Percentiles rank a stretch among this genome's conserved stretches.
Evolutionary conservation across 2,113 vertebrate genomes (phyloP).

Genomic region (Acanthisitta chloris): DNA sequence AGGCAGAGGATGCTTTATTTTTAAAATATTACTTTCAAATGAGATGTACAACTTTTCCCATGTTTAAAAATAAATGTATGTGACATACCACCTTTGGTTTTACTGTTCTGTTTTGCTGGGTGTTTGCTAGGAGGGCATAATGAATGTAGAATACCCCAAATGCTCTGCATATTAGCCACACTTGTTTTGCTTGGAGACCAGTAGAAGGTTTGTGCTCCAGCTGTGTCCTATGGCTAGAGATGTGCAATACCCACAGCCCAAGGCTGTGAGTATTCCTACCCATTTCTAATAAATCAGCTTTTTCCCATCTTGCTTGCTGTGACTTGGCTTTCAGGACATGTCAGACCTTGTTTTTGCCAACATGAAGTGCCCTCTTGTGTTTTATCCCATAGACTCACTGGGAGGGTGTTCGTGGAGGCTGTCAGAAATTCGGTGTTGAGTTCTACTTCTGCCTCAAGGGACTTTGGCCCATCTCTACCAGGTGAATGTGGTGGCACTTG

Average conservation of each 20-base stretch:
- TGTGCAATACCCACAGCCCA: neutral
- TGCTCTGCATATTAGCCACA: neutral
- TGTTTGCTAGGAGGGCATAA: neutral
- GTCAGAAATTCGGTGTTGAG: neutral
- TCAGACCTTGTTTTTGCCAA: neutral
- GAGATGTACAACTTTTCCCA: neutral
- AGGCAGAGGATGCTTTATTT: neutral
- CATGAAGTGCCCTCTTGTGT: neutral
- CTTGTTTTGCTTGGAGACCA: neutral
- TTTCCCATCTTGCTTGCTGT: neutral
- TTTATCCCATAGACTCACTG: neutral
- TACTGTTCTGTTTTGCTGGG: neutral
- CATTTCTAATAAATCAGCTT: neutral
- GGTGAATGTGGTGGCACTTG: neutral
- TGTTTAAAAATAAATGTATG: neutral
- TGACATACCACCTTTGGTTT: neutral
- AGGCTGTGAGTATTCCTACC: neutral
- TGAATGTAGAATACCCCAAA: neutral
- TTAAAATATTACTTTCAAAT: neutral
- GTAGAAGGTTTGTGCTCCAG: neutral
- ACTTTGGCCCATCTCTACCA: neutral
- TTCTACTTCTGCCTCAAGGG: neutral
- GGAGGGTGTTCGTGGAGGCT: neutral
- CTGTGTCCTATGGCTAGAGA: neutral
- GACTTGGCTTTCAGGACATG: neutral